Percentiles rank a stretch among this genome's conserved stretches.
These are phyloP conservation scores for Acanthaster planci DNA, from an alignment of 35 echinoderm and acorn worm genomes.

Conservation along the genomic window DNA sequence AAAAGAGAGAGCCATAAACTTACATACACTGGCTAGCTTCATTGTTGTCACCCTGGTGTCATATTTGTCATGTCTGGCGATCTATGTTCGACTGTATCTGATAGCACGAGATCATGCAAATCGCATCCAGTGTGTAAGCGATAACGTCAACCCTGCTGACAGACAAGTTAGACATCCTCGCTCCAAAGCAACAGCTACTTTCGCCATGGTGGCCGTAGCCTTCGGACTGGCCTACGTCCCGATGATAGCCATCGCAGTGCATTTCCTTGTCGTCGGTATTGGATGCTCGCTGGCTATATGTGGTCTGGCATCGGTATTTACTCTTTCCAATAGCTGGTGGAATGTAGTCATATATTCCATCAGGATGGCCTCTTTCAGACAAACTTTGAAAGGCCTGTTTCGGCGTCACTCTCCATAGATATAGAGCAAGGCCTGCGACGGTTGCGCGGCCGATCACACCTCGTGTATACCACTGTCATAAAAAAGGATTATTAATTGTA, in stretches of 20 bases:
- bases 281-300: background rate
- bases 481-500: too few relatives aligned
- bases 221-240: background rate
- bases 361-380: background rate
- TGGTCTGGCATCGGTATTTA: background rate
- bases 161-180: background rate
- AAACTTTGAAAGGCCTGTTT: background rate
- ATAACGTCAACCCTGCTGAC: background rate
- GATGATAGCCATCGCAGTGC: background rate
- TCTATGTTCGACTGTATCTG: background rate
- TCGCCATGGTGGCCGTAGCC: background rate
- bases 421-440: too few relatives aligned
- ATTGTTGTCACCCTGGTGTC: constrained; percentile 6
- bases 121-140: background rate
- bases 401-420: background rate
- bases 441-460: too few relatives aligned
- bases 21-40: background rate
- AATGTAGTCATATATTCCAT: constrained; percentile 16
- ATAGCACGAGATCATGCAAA: background rate
- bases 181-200: background rate
- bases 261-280: background rate
- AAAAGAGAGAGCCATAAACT: background rate
- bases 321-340: constrained; percentile 3
- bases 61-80: background rate
- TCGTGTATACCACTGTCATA: too few relatives aligned